Evolutionary conservation across 2,888 invertebrate genomes (phyloP).

Genomic region (Agriopis marginaria): DNA sequence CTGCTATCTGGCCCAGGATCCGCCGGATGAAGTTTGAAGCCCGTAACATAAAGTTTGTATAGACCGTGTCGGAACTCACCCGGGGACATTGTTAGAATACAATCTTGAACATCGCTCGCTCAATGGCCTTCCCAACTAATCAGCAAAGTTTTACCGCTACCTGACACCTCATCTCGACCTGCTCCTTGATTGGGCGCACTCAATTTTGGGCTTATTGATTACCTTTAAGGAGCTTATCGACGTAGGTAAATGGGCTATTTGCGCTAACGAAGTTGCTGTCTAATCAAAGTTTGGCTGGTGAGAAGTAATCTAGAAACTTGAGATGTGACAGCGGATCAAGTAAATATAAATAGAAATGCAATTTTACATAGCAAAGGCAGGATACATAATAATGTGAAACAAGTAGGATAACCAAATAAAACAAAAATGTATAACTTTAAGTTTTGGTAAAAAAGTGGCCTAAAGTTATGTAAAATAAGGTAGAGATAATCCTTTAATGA

Average conservation of each 20-base stretch:
- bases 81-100: slow-evolving; percentile 55
- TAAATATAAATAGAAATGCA: too few relatives aligned
- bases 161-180: slow-evolving; percentile 57
- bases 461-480: too few relatives aligned
- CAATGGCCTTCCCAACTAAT: slow-evolving; percentile 53
- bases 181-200: slow-evolving; percentile 56
- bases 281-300: slow-evolving; percentile 33
- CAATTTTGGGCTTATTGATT: slow-evolving; percentile 63
- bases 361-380: too few relatives aligned
- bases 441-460: too few relatives aligned
- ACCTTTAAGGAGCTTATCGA: slow-evolving; percentile 50
- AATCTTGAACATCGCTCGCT: slow-evolving; percentile 53
- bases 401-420: too few relatives aligned
- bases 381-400: too few relatives aligned
- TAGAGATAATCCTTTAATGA: too few relatives aligned
- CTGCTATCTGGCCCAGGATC: slow-evolving; percentile 53
- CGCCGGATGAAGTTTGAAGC: slow-evolving; percentile 54
- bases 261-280: slow-evolving; percentile 37
- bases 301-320: slow-evolving; percentile 8
- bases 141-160: slow-evolving; percentile 59
- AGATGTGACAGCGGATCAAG: not conserved
- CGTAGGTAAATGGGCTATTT: slow-evolving; percentile 44
- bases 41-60: slow-evolving; percentile 63
- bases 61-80: slow-evolving; percentile 52
- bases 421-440: too few relatives aligned